Percentiles rank a stretch among this genome's conserved stretches.
Conservation (phyloP, 1,140 invertebrate genomes). For the Antheraea mylitta region DNA sequence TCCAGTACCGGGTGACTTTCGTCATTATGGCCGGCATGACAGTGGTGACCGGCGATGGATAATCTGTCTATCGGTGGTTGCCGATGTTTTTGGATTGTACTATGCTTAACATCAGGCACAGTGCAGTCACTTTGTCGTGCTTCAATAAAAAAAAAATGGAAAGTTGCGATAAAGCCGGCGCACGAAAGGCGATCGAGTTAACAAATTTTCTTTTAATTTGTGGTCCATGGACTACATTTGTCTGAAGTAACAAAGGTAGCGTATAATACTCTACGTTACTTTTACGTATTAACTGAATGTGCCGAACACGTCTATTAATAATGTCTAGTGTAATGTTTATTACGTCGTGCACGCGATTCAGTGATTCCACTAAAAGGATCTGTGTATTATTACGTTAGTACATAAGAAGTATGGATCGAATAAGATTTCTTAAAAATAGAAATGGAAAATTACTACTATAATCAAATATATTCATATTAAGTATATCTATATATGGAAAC, state of each 20-base stretch:
- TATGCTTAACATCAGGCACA: too few species aligned
- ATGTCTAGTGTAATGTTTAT: conserved; percentile 37
- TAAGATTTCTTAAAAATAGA: too few species aligned
- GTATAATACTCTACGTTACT: neutral
- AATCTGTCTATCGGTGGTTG: too few species aligned
- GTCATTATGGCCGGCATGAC: too few species aligned
- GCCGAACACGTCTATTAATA: conserved; percentile 38
- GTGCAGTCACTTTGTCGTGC: too few species aligned
- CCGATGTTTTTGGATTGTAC: too few species aligned
- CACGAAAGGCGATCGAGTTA: too few species aligned
- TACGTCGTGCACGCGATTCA: conserved; percentile 39
- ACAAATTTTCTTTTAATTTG: neutral
- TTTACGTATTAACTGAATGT: neutral
- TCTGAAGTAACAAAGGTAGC: neutral
- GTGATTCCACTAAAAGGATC: conserved; percentile 56
- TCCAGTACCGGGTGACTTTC: too few species aligned
- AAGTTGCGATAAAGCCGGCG: too few species aligned
- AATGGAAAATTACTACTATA: neutral
- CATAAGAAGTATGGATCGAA: neutral
- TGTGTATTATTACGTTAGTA: neutral
- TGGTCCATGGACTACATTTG: neutral
- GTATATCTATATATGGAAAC: too few species aligned
- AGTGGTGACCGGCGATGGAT: too few species aligned
- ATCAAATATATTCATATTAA: neutral
- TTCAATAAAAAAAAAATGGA: too few species aligned